A percentile compares a stretch with the other conserved stretches of the same genome.
Evolutionary conservation across 1,140 invertebrate genomes (phyloP).

Genomic region (Panagrolaimus sp.): DNA sequence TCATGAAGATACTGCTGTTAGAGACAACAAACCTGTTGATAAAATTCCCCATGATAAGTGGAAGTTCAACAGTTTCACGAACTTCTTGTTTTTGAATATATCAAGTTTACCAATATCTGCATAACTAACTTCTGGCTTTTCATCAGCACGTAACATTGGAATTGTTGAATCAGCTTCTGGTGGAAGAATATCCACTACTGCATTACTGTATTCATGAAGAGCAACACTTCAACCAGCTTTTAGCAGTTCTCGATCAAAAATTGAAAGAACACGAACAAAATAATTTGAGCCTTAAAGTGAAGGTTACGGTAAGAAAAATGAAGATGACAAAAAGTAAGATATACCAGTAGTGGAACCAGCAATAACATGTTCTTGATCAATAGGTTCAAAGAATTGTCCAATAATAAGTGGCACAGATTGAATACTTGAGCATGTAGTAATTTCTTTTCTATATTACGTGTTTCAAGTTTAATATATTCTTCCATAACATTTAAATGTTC

Average conservation of each 20-base stretch:
- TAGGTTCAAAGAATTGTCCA: constrained; percentile 93
- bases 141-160: constrained; percentile 91
- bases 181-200: constrained; percentile 91
- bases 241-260: constrained; percentile 86
- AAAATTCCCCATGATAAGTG: constrained; percentile 95
- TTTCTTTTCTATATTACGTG: constrained; percentile 92
- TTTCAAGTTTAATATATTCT: constrained; percentile 97
- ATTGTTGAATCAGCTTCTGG: constrained; percentile 96
- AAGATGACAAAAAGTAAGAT: constrained; percentile 16
- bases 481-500: constrained; percentile 95
- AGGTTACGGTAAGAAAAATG: background rate
- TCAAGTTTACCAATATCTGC: constrained; percentile 98
- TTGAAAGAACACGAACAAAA: constrained; percentile 88
- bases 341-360: constrained; percentile 72
- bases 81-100: constrained; percentile 99
- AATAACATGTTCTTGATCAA: constrained; percentile 95
- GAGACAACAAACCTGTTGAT: constrained; percentile 74
- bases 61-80: constrained; percentile 92
- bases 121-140: constrained; percentile 95
- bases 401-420: constrained; percentile 94
- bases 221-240: constrained; percentile 93
- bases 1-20: background rate
- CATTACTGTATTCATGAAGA: constrained; percentile 94
- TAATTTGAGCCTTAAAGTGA: constrained; percentile 76
- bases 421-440: constrained; percentile 92